Conservation (phyloP, 2,797 vertebrate genomes). For the Enteromius unitaeniatus region DNA sequence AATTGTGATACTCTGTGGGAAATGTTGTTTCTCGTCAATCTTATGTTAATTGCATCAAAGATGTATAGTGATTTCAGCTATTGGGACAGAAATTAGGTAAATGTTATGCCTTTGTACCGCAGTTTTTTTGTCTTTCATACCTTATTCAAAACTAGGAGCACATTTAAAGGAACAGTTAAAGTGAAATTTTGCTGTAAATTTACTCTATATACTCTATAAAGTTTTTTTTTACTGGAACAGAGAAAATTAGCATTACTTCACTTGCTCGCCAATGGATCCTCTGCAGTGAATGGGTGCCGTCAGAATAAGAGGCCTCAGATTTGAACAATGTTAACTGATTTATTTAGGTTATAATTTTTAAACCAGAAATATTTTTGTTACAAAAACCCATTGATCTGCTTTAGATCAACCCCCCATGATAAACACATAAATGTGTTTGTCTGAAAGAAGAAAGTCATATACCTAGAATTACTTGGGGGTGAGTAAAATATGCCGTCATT, state of each 20-base stretch:
- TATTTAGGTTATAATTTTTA: no score
- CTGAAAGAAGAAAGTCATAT: no score
- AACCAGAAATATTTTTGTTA: no score
- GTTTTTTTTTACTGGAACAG: not conserved
- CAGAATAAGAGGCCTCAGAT: not conserved
- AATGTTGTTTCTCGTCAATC: not conserved
- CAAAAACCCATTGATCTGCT: no score
- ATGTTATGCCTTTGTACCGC: not conserved
- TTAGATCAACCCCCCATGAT: no score
- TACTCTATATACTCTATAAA: no score
- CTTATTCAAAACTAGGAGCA: not conserved
- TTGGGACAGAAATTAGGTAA: not conserved
- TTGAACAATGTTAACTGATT: not conserved
- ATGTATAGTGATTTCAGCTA: not conserved
- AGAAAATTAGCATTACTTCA: not conserved
- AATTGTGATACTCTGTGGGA: constrained; percentile 80
- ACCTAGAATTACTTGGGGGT: not conserved
- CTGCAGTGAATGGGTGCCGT: not conserved
- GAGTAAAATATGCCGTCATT: not conserved
- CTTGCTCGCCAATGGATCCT: not conserved
- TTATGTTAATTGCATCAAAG: not conserved
- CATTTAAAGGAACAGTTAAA: not conserved
- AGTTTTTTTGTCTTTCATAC: not conserved
- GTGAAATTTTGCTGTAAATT: not conserved
- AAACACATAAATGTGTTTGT: no score